Percentiles rank a stretch among this genome's conserved stretches.
Evolutionary conservation across 2,888 invertebrate genomes (phyloP).

Genomic region (Synergus itoensis): DNA sequence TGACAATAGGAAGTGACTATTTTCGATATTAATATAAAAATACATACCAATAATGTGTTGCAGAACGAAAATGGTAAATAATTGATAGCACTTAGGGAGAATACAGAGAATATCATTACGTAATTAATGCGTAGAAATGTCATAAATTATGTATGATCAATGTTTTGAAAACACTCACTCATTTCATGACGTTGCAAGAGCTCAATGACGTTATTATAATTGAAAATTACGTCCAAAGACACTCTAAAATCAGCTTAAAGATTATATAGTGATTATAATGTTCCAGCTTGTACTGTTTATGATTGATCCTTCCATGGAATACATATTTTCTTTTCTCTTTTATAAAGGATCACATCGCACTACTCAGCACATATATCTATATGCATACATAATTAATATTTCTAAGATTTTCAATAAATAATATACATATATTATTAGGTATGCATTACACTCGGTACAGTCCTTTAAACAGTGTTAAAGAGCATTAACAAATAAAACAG

Average conservation of each 20-base stretch:
- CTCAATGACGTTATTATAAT: not conserved
- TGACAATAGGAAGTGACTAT: no score
- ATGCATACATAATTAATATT: not conserved
- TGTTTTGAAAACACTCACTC: conserved; percentile 44
- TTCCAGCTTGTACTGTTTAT: not conserved
- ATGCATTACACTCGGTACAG: not conserved
- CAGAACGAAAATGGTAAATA: not conserved
- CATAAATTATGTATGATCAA: conserved; percentile 28
- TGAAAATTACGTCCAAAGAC: not conserved
- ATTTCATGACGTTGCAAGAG: conserved; percentile 41
- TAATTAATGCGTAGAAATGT: conserved; percentile 33
- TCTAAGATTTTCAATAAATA: not conserved
- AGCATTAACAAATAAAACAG: not conserved
- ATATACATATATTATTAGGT: not conserved
- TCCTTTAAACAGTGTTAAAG: not conserved
- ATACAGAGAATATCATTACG: conserved; percentile 21
- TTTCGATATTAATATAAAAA: no score
- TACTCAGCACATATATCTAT: not conserved
- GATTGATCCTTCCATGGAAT: not conserved
- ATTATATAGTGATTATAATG: no score
- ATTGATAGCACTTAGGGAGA: not conserved
- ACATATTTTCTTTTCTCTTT: not conserved
- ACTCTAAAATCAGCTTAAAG: not conserved
- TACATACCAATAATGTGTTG: not conserved
- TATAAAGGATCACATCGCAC: not conserved